These are phyloP conservation scores for Ailurus styani DNA, from an alignment of 2,113 vertebrate species.

Conservation along the genomic window DNA sequence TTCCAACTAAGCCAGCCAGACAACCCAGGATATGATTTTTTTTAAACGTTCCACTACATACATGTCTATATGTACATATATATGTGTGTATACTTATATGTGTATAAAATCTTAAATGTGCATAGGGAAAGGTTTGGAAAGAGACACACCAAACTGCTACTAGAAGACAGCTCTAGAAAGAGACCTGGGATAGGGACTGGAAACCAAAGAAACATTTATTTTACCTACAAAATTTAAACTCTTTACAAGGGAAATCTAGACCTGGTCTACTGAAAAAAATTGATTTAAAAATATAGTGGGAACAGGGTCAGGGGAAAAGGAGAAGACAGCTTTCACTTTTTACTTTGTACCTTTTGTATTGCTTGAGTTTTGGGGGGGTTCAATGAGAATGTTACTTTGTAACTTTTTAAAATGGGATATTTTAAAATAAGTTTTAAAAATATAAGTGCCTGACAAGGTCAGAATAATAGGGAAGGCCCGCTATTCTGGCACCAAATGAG, in stretches of 20 bases:
- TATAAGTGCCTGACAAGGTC: neutral
- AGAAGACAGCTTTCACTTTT: neutral
- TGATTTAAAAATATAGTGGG: neutral
- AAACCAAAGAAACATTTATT: neutral
- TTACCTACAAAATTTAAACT: neutral
- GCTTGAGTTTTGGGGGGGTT: neutral
- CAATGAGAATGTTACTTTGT: neutral
- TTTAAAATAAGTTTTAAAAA: too few species aligned
- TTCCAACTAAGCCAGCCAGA: neutral
- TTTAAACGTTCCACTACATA: neutral
- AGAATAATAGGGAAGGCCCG: neutral
- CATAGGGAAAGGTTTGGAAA: neutral
- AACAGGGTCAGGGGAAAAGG: neutral
- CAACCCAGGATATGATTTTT: neutral
- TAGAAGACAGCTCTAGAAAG: neutral
- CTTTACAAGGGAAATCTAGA: neutral
- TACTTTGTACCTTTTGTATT: neutral
- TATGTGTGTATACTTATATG: fast-evolving
- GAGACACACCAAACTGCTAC: neutral
- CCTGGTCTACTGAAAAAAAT: neutral
- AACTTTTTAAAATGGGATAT: neutral
- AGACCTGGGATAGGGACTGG: neutral
- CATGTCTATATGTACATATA: neutral
- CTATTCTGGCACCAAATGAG: neutral
- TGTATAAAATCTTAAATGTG: neutral